Conservation (phyloP, 2,113 vertebrate species). For the Origma solitaria region DNA sequence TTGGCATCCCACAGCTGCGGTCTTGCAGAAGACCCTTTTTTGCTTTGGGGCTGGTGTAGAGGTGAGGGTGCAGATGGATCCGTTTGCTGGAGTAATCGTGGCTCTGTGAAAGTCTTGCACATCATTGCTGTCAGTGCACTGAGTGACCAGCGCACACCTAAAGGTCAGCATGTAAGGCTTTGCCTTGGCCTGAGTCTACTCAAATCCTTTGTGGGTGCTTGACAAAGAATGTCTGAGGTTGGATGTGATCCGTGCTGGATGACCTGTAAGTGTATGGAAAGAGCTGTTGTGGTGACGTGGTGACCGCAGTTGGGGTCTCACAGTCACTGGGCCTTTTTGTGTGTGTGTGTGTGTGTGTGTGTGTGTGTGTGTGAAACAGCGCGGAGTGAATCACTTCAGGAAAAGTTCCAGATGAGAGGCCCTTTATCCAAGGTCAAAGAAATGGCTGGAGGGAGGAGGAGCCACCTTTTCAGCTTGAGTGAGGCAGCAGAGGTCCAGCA, state of each 20-base stretch:
- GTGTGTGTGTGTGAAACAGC: neutral
- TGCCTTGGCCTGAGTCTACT: neutral
- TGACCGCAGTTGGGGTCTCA: neutral
- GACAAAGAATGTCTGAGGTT: neutral
- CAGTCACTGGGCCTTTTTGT: neutral
- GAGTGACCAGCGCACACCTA: neutral
- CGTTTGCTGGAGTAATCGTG: neutral
- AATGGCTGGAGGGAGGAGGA: neutral
- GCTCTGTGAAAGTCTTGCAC: neutral
- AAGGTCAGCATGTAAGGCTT: fast-evolving
- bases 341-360: neutral
- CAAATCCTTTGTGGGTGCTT: neutral
- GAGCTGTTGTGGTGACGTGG: fast-evolving
- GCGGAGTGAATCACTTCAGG: neutral
- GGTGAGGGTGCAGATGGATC: neutral
- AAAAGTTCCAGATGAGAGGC: neutral
- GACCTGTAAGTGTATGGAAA: neutral
- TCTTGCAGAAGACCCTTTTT: neutral
- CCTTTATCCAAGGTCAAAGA: neutral
- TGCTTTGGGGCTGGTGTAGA: neutral
- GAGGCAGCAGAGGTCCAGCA: neutral
- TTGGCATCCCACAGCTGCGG: neutral
- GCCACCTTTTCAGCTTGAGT: neutral
- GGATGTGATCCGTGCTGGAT: neutral
- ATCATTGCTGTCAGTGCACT: neutral